Percentiles rank a stretch among this genome's conserved stretches.
Conservation (phyloP, 2,113 vertebrate genomes). For the Dissostichus mawsoni region DNA sequence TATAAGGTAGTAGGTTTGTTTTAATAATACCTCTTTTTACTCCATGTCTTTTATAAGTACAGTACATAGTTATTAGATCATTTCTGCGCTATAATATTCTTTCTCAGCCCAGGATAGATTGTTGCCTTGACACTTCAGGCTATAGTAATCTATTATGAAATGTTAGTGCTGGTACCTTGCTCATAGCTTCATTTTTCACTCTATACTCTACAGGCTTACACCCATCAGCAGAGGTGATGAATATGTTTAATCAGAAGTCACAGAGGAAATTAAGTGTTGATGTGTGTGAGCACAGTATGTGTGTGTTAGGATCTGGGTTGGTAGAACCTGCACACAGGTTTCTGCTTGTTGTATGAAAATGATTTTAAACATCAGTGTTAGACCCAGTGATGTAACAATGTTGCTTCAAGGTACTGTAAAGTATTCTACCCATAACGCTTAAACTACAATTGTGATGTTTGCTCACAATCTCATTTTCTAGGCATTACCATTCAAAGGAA, state of each 20-base stretch:
- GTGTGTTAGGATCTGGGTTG: not conserved
- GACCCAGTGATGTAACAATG: not conserved
- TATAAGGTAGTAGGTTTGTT: not conserved
- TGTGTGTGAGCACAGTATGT: conserved; percentile 12
- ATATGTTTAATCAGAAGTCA: conserved; percentile 54
- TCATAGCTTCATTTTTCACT: conserved; percentile 28
- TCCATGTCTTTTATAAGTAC: not conserved
- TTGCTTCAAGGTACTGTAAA: not conserved
- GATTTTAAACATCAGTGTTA: conserved; percentile 13
- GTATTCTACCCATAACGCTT: conserved; percentile 14
- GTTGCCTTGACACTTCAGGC: not conserved
- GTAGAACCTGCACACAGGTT: not conserved
- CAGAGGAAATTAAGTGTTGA: conserved; percentile 39
- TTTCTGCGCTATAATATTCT: not conserved
- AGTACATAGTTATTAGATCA: not conserved
- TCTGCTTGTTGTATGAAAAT: conserved; percentile 31
- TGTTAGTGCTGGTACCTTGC: not conserved
- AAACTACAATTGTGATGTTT: not conserved
- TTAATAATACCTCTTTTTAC: not conserved
- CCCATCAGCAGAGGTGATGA: conserved; percentile 26
- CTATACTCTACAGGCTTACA: conserved; percentile 30
- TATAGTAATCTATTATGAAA: conserved; percentile 25
- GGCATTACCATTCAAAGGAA: conserved; percentile 16
- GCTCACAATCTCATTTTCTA: conserved; percentile 21
- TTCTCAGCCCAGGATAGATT: conserved; percentile 11